Evolutionary conservation across 2,113 vertebrate species (phyloP).

Genomic region (Apus apus): DNA sequence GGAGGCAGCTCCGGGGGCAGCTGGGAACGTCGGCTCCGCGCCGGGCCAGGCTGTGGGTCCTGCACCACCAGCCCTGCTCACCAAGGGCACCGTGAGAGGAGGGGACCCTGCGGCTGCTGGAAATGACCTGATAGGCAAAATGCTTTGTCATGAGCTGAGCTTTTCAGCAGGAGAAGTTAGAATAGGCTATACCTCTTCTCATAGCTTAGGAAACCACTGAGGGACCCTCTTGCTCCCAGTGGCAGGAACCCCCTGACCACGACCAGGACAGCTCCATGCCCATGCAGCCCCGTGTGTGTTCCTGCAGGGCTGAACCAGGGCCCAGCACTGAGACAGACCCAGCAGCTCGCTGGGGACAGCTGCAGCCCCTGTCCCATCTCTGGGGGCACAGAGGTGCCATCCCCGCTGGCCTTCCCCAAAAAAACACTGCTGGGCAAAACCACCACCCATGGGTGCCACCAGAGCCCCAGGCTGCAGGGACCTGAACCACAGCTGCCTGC

Average conservation of each 20-base stretch:
- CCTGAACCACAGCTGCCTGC: background rate
- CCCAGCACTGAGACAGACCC: background rate
- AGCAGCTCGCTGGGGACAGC: rapidly evolving
- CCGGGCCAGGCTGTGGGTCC: background rate
- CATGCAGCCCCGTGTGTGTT: rapidly evolving
- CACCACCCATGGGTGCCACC: rapidly evolving
- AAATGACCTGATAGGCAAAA: background rate
- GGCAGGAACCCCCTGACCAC: background rate
- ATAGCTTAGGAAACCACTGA: background rate
- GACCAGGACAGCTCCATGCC: background rate
- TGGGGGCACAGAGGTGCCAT: background rate
- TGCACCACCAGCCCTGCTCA: background rate
- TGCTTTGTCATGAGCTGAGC: background rate
- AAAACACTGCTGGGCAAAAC: background rate
- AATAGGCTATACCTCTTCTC: background rate
- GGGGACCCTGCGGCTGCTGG: background rate
- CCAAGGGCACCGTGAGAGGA: background rate
- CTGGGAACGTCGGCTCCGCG: too few relatives aligned
- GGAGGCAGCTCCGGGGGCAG: too few relatives aligned
- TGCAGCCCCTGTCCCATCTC: rapidly evolving
- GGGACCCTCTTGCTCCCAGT: background rate
- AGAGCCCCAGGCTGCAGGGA: background rate
- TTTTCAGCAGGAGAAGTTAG: background rate
- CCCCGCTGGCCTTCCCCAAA: too few relatives aligned
- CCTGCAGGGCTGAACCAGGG: background rate